Base-by-base conservation (phyloP, 2,888 invertebrate species). In the Euzetes globulus region DNA sequence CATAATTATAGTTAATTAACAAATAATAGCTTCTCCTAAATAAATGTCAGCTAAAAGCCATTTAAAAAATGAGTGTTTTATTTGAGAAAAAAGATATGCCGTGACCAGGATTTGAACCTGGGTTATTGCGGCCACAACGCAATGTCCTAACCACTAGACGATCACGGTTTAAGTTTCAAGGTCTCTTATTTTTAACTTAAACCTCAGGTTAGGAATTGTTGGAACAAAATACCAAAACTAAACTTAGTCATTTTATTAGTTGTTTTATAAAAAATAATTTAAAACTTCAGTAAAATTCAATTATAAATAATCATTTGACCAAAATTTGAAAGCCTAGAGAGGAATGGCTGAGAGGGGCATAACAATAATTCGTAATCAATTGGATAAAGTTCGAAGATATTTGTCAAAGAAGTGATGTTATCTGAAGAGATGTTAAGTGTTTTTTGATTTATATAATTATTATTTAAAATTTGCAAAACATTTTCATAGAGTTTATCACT, bases 341-440 rank as follows among this genome's bases (percentile, higher is more conserved):
- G 83, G 82, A 91, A 92, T 19, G 91, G 89, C 75, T 91, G 92
- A 1, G 91, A 90, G 72, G 88, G 88, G 79, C 94, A 94, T 68
- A 89, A 87, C 74, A 94, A 84, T 17, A 90, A 81, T 76, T 89
- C 87, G 82, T 88, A 91, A 80, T 87, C 87, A 63, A 52, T 60
- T 76, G 71, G 55, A 5, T 3, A 63, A 11, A 25, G 4, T 22
- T 63, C 25, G n/a, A 63, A 29, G 17, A 5, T 25, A 29, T 63
- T 29, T 22, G 6, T 29, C 1, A 15, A 5, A 22, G 33, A 11
- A 6, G 25, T 33, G 13, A 22, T 63, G 29, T 7, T 17, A 7
- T 19, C 6, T 29, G 29, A 63, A 29, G 63, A 29, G 6, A 29
- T 29, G 33, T 29, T 63, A 29, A 29, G 6, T 63, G 6, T 7